Evolutionary conservation across 2,113 vertebrate genomes (phyloP).

Genomic region (Typhlomys cinereus): DNA sequence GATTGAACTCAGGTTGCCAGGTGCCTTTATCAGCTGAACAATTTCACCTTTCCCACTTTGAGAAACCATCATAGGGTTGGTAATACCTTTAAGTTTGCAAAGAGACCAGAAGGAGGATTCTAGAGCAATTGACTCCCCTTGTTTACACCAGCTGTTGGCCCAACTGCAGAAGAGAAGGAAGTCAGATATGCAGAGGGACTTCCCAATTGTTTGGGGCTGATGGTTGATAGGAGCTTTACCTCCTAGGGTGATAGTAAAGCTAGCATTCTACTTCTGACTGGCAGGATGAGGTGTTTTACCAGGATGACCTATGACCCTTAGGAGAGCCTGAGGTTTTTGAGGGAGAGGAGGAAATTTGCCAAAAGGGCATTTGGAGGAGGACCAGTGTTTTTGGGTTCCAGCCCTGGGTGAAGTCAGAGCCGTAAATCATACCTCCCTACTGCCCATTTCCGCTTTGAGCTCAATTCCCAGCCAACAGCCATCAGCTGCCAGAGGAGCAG

Average conservation of each 20-base stretch:
- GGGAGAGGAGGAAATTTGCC: constrained; percentile 14
- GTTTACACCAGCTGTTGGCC: background rate
- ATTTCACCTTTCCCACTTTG: too few species aligned
- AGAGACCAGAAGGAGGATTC: constrained; percentile 10
- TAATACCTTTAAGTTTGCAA: constrained; percentile 20
- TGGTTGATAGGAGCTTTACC: constrained; percentile 31
- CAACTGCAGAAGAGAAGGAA: constrained; percentile 53
- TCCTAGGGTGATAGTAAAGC: constrained; percentile 34
- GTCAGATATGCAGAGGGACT: constrained; percentile 38
- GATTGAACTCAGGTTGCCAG: too few species aligned
- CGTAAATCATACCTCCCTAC: constrained; percentile 75
- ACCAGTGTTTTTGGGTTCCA: constrained; percentile 56
- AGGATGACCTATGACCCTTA: too few species aligned
- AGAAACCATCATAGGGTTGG: background rate
- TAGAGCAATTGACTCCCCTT: constrained; percentile 7
- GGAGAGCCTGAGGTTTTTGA: constrained; percentile 43
- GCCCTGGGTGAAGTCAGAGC: constrained; percentile 72
- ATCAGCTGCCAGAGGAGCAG: constrained; percentile 49
- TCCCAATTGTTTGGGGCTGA: constrained; percentile 43
- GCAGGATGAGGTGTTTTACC: background rate
- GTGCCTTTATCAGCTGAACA: too few species aligned
- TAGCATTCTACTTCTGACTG: background rate
- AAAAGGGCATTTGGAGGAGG: constrained; percentile 54
- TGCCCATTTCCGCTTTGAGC: constrained; percentile 72
- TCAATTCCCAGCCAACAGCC: constrained; percentile 64